Conservation (phyloP, 2,797 vertebrate genomes). For the Atherinosoma microstoma region DNA sequence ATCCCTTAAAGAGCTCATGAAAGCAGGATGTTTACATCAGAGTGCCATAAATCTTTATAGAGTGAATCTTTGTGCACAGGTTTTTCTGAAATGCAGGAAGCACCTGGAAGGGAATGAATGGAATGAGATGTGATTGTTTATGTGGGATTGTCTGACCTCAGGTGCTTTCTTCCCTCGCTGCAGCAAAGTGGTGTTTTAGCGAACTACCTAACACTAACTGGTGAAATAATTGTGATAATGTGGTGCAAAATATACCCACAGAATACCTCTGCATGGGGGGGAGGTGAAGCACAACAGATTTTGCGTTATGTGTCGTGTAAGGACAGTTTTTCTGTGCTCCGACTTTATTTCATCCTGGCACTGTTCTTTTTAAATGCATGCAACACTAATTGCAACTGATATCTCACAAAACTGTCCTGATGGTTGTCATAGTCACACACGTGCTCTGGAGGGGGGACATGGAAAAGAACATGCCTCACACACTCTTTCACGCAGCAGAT, state of each 20-base stretch:
- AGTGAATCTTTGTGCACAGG: slow-evolving; percentile 34
- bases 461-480: slow-evolving; percentile 17
- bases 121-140: slow-evolving; percentile 26
- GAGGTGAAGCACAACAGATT: slow-evolving; percentile 19
- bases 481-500: slow-evolving; percentile 43
- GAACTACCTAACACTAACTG: slow-evolving; percentile 25
- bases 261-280: not conserved
- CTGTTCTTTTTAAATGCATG: slow-evolving; percentile 64
- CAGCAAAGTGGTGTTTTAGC: slow-evolving; percentile 26
- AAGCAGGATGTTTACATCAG: slow-evolving; percentile 55
- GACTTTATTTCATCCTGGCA: slow-evolving; percentile 44
- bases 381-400: slow-evolving; percentile 53
- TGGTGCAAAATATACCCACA: slow-evolving; percentile 27
- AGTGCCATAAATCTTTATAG: slow-evolving; percentile 57
- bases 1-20: slow-evolving; percentile 65
- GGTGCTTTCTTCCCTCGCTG: slow-evolving; percentile 54
- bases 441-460: slow-evolving; percentile 63
- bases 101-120: slow-evolving; percentile 24
- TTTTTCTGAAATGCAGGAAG: slow-evolving; percentile 36
- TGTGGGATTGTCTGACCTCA: slow-evolving; percentile 53
- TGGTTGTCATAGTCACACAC: slow-evolving; percentile 41
- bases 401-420: slow-evolving; percentile 47
- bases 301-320: slow-evolving; percentile 20
- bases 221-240: slow-evolving; percentile 10
- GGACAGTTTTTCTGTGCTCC: slow-evolving; percentile 21